Base-by-base conservation (phyloP, 2,888 invertebrate species). In the Euzophera pinguis region DNA sequence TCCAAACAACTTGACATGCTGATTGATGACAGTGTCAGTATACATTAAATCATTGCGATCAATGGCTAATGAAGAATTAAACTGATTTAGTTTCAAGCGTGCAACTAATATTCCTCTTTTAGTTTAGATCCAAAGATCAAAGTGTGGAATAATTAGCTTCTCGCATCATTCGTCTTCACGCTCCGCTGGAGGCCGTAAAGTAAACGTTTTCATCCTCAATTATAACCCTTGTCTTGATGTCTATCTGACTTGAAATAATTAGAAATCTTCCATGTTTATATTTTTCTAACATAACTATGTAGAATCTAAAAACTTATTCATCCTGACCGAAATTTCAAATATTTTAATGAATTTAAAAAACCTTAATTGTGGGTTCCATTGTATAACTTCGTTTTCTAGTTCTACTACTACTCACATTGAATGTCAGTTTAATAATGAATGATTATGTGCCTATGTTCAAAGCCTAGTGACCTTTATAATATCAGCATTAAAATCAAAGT, bases 81-180 rank as follows among this genome's bases (percentile, higher is more conserved):
- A 14, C 13, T 12, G 13, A 38, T 42, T 42, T 22, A 13, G 41
- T 16, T 34, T 45, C 14, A 53, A 17, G 10, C 48, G 29, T 22
- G 22, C 27, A 38, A 49, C 29, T 22, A 27, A 49, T 38, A 37
- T 22, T 49, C 17, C 38, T 48, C 37, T 37, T 48, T 49, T 49
- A 37, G 37, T n/a, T 14, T 45, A 35, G 37, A 47, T 22, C 17
- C 35, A 9, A 12, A 42, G 49, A 49, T 53, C 53, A 53, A 53
- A 53, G 53, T 39, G 37, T 37, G 41, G 9, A 14, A 27, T 53
- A 53, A 53, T 53, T 58, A 50, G 43, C 48, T 49, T 29, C 48
- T 52, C 42, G 45, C 51, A 51, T 42, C 45, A 52, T 50, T 43
- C 53, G 27, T 53, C 51, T 56, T 48, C 17, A 52, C 55, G 53